Percentiles rank a stretch among this genome's conserved stretches.
phyloP scores from a whole-genome alignment of 53 echinoderm and acorn worm species.

The Henricia sp. region DNA sequence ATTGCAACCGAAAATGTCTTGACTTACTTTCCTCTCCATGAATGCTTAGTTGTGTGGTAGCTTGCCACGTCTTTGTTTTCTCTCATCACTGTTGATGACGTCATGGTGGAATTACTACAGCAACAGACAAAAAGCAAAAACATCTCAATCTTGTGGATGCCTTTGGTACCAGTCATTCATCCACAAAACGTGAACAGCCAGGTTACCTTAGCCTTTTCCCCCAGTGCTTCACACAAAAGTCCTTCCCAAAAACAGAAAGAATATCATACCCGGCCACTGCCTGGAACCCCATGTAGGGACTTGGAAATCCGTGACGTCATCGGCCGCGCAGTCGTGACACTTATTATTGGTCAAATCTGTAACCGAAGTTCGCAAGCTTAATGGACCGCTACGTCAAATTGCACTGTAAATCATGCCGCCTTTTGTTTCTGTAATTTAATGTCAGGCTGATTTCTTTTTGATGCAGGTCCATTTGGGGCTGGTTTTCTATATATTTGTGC shows the following conservation, averaged over 20 bases:
- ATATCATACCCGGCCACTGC: neutral
- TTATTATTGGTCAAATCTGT: no score
- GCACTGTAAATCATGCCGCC: no score
- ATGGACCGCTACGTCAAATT: no score
- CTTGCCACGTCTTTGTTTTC: constrained; percentile 95
- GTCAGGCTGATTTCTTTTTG: no score
- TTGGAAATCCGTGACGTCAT: neutral
- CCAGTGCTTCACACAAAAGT: no score
- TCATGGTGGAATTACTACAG: constrained; percentile 14
- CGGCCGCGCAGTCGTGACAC: no score
- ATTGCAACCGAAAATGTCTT: no score
- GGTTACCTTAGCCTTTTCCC: neutral
- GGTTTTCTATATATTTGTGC: no score
- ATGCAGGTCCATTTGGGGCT: no score
- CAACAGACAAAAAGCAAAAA: neutral
- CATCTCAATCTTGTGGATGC: neutral
- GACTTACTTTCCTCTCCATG: constrained; percentile 99
- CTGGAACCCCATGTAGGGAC: neutral
- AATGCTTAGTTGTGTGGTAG: constrained; percentile 98
- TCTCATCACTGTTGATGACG: constrained; percentile 67
- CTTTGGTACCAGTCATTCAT: neutral
- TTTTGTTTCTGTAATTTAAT: no score
- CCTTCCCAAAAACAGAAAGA: neutral
- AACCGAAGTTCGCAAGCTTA: no score
- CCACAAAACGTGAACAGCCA: neutral